These are phyloP conservation scores for Galaxias olidus DNA, from an alignment of 2,797 vertebrate species.

Conservation along the genomic window DNA sequence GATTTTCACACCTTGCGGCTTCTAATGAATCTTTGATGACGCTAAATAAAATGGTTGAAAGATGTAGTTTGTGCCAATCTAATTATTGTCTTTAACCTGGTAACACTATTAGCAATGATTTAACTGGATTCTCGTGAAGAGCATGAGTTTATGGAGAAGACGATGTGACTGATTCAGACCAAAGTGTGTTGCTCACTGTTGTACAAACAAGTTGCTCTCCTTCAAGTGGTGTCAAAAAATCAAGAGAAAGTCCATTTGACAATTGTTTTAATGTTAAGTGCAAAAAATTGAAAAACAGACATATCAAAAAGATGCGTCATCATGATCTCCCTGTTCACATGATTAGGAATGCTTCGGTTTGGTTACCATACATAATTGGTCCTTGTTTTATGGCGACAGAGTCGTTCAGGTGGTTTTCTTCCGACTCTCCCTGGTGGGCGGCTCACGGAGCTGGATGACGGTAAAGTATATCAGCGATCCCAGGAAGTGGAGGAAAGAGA, in stretches of 20 bases:
- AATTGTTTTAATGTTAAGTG: not conserved
- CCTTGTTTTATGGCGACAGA: not conserved
- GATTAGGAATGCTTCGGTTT: too few species aligned
- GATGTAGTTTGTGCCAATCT: constrained; percentile 59
- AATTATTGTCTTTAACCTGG: constrained; percentile 66
- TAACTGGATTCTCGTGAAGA: constrained; percentile 64
- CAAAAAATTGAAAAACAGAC: constrained; percentile 51
- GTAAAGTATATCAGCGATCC: constrained; percentile 86
- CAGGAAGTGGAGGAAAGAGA: constrained; percentile 87
- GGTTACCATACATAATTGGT: too few species aligned
- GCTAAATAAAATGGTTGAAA: constrained; percentile 69
- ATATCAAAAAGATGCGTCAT: constrained; percentile 6
- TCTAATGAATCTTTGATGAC: constrained; percentile 71
- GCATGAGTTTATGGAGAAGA: constrained; percentile 52
- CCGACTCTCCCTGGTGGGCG: constrained; percentile 69
- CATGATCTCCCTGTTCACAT: too few species aligned
- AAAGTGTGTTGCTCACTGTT: constrained; percentile 46
- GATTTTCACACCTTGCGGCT: constrained; percentile 52
- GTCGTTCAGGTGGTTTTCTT: constrained; percentile 80
- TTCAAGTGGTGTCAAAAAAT: too few species aligned
- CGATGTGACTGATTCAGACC: constrained; percentile 59
- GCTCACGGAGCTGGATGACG: constrained; percentile 80
- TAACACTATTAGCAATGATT: constrained; percentile 62
- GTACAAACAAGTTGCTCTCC: not conserved
- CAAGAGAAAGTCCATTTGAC: too few species aligned